These are phyloP conservation scores for Sphaerodactylus townsendi DNA, from an alignment of 2,113 vertebrate genomes.

Conservation along the genomic window DNA sequence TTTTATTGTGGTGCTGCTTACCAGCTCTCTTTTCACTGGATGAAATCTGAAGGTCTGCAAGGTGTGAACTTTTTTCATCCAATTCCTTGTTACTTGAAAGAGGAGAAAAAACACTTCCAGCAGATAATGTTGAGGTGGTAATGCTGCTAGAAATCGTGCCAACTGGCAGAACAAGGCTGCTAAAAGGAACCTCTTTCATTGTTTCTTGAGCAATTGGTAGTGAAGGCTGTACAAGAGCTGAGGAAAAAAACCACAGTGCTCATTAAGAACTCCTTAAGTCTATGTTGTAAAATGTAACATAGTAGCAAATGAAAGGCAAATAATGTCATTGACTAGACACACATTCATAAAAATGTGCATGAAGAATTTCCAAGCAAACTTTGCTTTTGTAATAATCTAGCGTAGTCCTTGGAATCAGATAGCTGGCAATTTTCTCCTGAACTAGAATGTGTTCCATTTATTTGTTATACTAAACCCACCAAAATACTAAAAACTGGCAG, in stretches of 20 bases:
- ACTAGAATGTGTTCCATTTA: not conserved
- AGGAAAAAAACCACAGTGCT: constrained; percentile 29
- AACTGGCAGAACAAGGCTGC: constrained; percentile 84
- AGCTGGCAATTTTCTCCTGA: not conserved
- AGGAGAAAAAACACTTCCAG: constrained; percentile 86
- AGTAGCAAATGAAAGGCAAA: not conserved
- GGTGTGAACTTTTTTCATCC: constrained; percentile 83
- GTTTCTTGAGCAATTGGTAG: constrained; percentile 84
- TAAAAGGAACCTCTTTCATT: constrained; percentile 87
- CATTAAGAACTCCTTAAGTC: not conserved
- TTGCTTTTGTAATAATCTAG: not conserved
- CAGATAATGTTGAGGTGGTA: constrained; percentile 76
- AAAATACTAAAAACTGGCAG: not conserved
- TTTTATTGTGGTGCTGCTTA: constrained; percentile 56
- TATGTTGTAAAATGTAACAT: not conserved
- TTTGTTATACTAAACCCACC: not conserved
- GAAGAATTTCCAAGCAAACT: not conserved
- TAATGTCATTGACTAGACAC: not conserved
- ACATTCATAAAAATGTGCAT: not conserved
- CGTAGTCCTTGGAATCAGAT: not conserved
- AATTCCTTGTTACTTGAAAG: constrained; percentile 75
- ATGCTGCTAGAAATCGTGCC: constrained; percentile 74
- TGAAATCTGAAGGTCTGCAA: constrained; percentile 82
- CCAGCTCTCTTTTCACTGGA: constrained; percentile 86
- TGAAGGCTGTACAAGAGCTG: constrained; percentile 87